Evolutionary conservation across 2,113 vertebrate genomes (phyloP), one percentile per base, ranked within the genome.

Genomic region (Serinus canaria): DNA sequence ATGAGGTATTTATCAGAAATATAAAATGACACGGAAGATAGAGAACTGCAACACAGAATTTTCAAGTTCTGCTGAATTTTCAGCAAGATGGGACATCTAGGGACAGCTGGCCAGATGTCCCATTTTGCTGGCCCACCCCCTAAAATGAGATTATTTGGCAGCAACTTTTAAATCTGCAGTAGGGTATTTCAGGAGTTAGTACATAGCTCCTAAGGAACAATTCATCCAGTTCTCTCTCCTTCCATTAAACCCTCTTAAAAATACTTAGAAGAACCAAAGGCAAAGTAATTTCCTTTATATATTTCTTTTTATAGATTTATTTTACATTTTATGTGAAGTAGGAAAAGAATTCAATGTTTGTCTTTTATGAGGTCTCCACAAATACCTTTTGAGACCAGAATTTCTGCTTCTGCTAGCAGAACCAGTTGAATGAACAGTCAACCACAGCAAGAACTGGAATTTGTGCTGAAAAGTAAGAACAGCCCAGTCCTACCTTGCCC

Each of bases 351-450:
- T 63, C 15, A 74, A 10, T 41, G 15, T 59, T 73, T 82, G 53
- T 22, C 63, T 90, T 69, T 21, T 24, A 60, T 35, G 49, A 79
- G 16, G 31, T 90, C 70, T 86, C 60, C 44, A 53, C 23, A 88
- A 69, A 53, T 62, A 80, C 20, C 86, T 74, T 8, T 62, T 70
- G 68, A 83, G 68, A 77, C 11, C 25, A 74, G 79, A 88, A 93
- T 94, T 93, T 95, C 88, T 88, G 62, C 88, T 88, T 94, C 78
- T 74, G 53, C 53, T 60, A 77, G 79, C 35, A 46, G 31, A 90
- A 92, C 50, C 39, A 86, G 63, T 3, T 59, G 63, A 35, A 70
- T 55, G 39, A 46, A 77, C 46, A 86, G 90, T 74, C 31, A 85
- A 66, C 8, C 67, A 62, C 46, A 56, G 13, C 25, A 96, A 87